A percentile compares a stretch with the other conserved stretches of the same genome.
phyloP scores from a whole-genome alignment of 2,888 invertebrate species.

The Plebejus anna region DNA sequence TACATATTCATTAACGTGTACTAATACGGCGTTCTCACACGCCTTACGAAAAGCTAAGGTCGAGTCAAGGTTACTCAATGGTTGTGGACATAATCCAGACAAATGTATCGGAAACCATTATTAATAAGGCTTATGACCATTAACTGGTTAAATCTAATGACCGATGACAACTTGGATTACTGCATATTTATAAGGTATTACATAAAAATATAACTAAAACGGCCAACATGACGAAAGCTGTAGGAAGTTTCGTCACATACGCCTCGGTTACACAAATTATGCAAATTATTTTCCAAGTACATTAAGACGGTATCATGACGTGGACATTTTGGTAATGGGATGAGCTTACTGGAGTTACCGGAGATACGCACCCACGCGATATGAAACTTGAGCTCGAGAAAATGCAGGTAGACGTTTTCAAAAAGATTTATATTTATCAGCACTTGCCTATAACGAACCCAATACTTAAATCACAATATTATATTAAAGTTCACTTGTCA shows the following conservation, averaged over 20 bases:
- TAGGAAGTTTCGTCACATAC: conserved; percentile 66
- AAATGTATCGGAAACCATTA: conserved; percentile 10
- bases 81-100: conserved; percentile 25
- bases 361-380: conserved; percentile 21
- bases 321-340: conserved; percentile 17
- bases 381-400: background rate
- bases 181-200: conserved; percentile 52
- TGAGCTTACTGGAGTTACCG: conserved; percentile 18
- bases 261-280: conserved; percentile 48
- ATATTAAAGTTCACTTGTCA: no score
- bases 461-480: no score
- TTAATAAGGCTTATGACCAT: conserved; percentile 7
- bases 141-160: background rate
- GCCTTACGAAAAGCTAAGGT: conserved; percentile 22
- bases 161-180: conserved; percentile 39
- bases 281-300: conserved; percentile 21
- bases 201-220: conserved; percentile 65
- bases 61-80: conserved; percentile 27
- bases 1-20: conserved; percentile 16
- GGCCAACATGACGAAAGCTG: conserved; percentile 62
- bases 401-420: no score
- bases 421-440: no score
- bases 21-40: conserved; percentile 18
- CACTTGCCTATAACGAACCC: no score
- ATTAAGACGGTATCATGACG: conserved; percentile 14